These are phyloP conservation scores for Epizoanthus stellaris DNA, from an alignment of 92 coral and sea anemone species.

Conservation along the genomic window DNA sequence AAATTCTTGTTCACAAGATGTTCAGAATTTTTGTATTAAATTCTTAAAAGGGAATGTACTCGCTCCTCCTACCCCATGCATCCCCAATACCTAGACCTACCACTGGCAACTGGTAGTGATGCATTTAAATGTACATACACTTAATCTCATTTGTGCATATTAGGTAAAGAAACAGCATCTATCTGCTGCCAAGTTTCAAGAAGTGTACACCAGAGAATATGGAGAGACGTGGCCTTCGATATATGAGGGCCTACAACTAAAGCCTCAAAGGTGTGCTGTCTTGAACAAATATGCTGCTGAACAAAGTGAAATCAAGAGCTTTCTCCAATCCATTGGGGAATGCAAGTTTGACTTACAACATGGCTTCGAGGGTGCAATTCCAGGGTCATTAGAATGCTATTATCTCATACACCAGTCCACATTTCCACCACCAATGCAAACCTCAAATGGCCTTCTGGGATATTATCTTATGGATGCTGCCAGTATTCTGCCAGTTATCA, in stretches of 20 bases:
- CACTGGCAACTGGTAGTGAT: no score
- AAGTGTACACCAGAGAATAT: constrained; percentile 46
- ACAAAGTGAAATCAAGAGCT: constrained; percentile 24
- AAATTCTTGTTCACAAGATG: no score
- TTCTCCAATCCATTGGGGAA: constrained; percentile 33
- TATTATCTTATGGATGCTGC: constrained; percentile 72
- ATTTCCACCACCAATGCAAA: constrained; percentile 54
- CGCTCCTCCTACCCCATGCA: no score
- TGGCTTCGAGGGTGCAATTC: background rate
- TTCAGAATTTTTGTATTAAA: no score
- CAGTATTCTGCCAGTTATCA: constrained; percentile 60
- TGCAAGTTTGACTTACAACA: background rate
- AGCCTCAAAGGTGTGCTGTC: constrained; percentile 67
- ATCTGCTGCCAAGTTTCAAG: constrained; percentile 43
- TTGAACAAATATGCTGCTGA: constrained; percentile 62
- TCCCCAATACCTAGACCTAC: no score
- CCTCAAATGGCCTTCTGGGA: constrained; percentile 59
- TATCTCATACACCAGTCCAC: background rate
- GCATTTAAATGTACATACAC: no score
- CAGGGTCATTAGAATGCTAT: constrained; percentile 4
- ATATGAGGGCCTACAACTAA: constrained; percentile 39
- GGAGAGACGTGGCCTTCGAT: constrained; percentile 55
- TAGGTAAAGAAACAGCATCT: constrained; percentile 51
- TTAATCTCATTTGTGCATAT: background rate
- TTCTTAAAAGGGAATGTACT: no score